Conservation (phyloP, 64 coral and sea anemone genomes). For the Montipora cactus region DNA sequence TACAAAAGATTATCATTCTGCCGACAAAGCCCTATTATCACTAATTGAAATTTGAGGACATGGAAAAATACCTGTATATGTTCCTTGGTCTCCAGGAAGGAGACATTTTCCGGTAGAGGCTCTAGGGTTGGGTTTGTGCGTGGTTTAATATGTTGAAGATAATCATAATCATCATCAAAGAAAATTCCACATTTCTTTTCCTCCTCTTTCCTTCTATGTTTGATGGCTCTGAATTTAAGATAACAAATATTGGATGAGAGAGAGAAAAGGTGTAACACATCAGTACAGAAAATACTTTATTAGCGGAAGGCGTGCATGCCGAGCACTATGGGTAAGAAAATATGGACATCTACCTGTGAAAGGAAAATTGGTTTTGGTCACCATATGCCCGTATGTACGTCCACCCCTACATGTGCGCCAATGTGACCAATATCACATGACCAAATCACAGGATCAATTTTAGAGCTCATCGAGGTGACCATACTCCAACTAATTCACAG, state of each 20-base stretch:
- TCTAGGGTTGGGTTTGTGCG: conserved; percentile 82
- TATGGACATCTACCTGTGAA: too few species aligned
- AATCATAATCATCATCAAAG: conserved; percentile 98
- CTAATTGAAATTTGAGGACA: neutral
- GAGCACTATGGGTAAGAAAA: too few species aligned
- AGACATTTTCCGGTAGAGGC: conserved; percentile 86
- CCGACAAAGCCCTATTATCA: neutral
- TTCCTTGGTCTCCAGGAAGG: conserved; percentile 84
- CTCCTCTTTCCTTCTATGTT: conserved; percentile 34
- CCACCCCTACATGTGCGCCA: too few species aligned
- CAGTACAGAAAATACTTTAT: neutral
- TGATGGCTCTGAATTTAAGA: neutral
- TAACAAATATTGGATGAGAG: neutral
- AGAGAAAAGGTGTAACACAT: too few species aligned
- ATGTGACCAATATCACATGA: too few species aligned
- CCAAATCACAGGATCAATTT: too few species aligned
- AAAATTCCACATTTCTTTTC: conserved; percentile 83
- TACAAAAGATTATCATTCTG: too few species aligned
- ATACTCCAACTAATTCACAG: too few species aligned
- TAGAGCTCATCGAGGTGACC: too few species aligned
- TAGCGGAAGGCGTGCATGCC: too few species aligned
- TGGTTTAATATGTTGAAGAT: conserved; percentile 92
- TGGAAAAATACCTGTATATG: conserved; percentile 55
- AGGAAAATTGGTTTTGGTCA: too few species aligned
- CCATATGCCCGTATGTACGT: too few species aligned